phyloP scores from a whole-genome alignment of 2,113 vertebrate species.

The Daubentonia madagascariensis region DNA sequence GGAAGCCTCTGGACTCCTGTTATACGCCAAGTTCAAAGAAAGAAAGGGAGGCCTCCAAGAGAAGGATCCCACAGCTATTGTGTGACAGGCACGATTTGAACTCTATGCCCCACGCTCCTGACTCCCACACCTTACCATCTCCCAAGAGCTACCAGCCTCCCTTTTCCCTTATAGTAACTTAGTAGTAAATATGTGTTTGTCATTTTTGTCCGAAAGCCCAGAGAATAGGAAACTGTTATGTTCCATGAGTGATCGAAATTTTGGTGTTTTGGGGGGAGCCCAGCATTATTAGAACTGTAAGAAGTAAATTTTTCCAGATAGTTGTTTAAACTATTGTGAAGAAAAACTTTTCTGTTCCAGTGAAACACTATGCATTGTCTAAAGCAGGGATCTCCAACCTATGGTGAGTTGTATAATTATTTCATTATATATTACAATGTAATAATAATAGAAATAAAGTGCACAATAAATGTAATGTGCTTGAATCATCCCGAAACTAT shows the following conservation, averaged over 20 bases:
- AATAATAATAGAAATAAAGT: no score
- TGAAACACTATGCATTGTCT: neutral
- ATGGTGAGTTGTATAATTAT: no score
- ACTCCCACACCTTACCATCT: neutral
- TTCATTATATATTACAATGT: no score
- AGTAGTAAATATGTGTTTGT: neutral
- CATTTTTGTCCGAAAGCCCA: neutral
- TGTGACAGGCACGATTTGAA: neutral
- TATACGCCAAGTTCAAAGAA: neutral
- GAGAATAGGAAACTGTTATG: neutral
- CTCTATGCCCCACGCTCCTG: neutral
- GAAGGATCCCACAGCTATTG: neutral
- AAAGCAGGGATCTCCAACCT: neutral
- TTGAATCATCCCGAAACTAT: no score
- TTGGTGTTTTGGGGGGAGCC: neutral
- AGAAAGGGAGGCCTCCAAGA: neutral
- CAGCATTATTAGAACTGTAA: neutral
- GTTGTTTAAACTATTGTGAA: neutral
- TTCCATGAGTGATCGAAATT: neutral
- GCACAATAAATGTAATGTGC: no score
- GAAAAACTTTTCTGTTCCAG: neutral
- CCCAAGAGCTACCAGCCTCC: neutral
- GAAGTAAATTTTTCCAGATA: neutral
- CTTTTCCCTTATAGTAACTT: neutral
- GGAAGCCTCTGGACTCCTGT: conserved; percentile 16